phyloP scores from a whole-genome alignment of 2,797 vertebrate genomes.

The Phalloptychus januarius region DNA sequence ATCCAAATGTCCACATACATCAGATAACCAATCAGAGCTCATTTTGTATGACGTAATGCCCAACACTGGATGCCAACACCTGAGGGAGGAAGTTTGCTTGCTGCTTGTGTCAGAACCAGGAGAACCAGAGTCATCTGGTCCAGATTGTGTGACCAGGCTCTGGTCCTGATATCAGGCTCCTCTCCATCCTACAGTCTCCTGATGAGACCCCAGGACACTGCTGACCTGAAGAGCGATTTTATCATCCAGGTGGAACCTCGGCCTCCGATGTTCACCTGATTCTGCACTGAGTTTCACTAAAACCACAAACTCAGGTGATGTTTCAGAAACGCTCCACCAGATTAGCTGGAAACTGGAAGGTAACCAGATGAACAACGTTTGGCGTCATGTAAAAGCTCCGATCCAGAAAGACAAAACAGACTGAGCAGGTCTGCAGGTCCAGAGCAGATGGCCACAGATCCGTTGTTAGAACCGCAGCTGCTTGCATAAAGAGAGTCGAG shows the following conservation, averaged over 20 bases:
- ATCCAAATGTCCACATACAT: not conserved
- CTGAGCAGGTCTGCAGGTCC: conserved; percentile 46
- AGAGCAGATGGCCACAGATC: conserved; percentile 78
- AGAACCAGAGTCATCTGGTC: too few relatives aligned
- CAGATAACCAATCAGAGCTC: not conserved
- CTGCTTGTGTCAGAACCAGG: not conserved
- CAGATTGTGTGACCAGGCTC: too few relatives aligned
- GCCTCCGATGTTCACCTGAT: too few relatives aligned
- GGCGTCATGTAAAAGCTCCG: conserved; percentile 41
- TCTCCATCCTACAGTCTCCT: too few relatives aligned
- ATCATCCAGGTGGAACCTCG: too few relatives aligned
- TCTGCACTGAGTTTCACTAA: too few relatives aligned
- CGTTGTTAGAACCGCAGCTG: conserved; percentile 78
- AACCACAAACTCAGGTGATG: not conserved
- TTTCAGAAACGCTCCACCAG: not conserved
- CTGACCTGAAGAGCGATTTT: too few relatives aligned
- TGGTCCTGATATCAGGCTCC: too few relatives aligned
- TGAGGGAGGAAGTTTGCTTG: not conserved
- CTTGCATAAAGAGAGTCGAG: conserved; percentile 18
- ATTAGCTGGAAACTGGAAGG: not conserved
- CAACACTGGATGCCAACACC: not conserved
- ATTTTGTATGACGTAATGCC: too few relatives aligned
- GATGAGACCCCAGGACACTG: too few relatives aligned
- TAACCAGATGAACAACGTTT: conserved; percentile 17
- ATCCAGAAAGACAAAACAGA: conserved; percentile 56